Evolutionary conservation across 1,140 invertebrate genomes (phyloP), one percentile per base, ranked within the genome.

Genomic region (Drosophila kikkawai): DNA sequence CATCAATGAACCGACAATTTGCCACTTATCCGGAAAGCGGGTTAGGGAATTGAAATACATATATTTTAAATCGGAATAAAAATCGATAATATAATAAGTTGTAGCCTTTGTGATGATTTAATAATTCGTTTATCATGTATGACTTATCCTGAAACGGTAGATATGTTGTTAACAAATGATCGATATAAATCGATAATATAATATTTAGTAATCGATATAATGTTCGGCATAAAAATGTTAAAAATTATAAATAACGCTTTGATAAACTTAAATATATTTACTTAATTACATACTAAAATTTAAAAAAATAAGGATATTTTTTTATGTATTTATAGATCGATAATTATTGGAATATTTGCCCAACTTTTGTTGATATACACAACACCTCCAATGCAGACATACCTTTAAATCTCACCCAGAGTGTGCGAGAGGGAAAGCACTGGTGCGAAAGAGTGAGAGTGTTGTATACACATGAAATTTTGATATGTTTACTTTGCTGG

Each of bases 1-100:
- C 69, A 68, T 45, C 70, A 84, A 58, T 76, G 76, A 71, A 48
- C 55, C 39, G 69, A 58, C 47, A 77, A 66, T 75, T 70, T 67
- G 68, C 37, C 56, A 57, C 50, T 65, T 65, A 67, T 75, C 45
- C 47, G 59, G 44, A 53, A 55, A 39, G 36, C 51, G 4, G 51
- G 34, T 19, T 53, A 19, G 32, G 32, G 7, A 13, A 29, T 29
- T 29, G 26, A 29, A 29, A 29, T 29, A 29, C 26, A 29, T 29
- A 29, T 29, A 29, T 29, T 29, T 29, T 29, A 19, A 13, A 5
- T 13, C 0, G 0, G 19, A 8, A 55, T 15, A 1, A 5, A 55
- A 55, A 55, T 22, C 34, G 34, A 55, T 55, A 55, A 37, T 15
- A 22, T 4, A 37, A 37, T 22, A 5, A 3, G 19, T 19, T 53